Evolutionary conservation across 2,797 vertebrate genomes (phyloP), one percentile per base, ranked within the genome.

Genomic region (Clarias laeviceps): DNA sequence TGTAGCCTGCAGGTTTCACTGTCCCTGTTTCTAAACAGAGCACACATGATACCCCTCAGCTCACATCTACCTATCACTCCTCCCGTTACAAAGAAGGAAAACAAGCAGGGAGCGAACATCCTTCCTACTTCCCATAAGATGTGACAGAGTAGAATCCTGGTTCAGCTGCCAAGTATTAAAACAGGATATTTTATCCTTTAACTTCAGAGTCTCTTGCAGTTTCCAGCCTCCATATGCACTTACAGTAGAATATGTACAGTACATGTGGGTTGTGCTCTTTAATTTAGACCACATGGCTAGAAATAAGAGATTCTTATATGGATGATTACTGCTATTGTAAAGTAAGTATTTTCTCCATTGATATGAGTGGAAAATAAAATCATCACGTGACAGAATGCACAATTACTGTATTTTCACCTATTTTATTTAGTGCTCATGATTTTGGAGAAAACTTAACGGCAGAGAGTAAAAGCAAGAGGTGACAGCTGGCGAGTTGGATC

Each of bases 71-170:
- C 45, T 20, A 22, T 78, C 61, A 74, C 85, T 66, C 56, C 87
- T 89, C 82, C 89, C 66, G 82, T 89, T 90, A 88, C 88, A 80
- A 66, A 57, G 65, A 82, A 87, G 82, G 57, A 87, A 89, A 88
- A 89, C 76, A 68, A 80, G 59, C 72, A 80, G 70, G 32, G 64
- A 66, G n/a, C 84, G 79, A 85, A 88, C 84, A 87, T 85, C 85
- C 74, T 86, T 87, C 83, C 70, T 76, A 72, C 70, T 84, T 86
- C 73, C 84, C 82, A 80, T 78, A 50, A 77, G 77, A 87, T 82
- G 86, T 88, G 84, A 88, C 84, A 85, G 66, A 88, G 59, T n/a
- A 74, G 62, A 89, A 87, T 59, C 73, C 83, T 68, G 45, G 29
- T 62, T 65, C 37, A 88, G 62, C 69, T 82, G 50, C 29, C 81